Percentiles rank a stretch among this genome's conserved stretches.
These are phyloP conservation scores for Drosophila teissieri DNA, from an alignment of 1,140 invertebrate species.

Conservation along the genomic window DNA sequence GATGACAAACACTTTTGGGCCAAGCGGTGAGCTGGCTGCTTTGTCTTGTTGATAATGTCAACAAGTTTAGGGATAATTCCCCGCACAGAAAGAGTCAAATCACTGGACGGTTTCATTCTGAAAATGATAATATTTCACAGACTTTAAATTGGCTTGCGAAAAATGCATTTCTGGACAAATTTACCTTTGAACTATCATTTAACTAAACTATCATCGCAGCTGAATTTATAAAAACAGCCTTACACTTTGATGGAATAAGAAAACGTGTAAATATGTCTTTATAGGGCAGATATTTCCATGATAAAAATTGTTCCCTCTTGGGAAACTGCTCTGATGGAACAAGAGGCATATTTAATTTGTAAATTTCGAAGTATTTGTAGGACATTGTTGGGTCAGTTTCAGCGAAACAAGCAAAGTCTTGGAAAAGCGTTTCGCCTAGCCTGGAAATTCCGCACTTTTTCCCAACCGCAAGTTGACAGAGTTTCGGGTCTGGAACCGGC, in stretches of 20 bases:
- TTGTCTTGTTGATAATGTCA: slow-evolving; percentile 30
- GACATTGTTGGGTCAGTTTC: slow-evolving; percentile 12
- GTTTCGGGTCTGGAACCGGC: slow-evolving; percentile 16
- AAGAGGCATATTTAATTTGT: slow-evolving; percentile 8
- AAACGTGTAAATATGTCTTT: no score
- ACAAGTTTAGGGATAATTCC: slow-evolving; percentile 23
- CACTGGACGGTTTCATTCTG: neutral
- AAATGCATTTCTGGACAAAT: no score
- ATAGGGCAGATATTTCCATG: no score
- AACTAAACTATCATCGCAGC: no score
- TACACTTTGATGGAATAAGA: no score
- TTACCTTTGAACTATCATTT: no score
- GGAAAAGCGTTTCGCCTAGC: slow-evolving; percentile 4
- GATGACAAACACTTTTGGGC: slow-evolving; percentile 39
- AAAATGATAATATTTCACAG: neutral
- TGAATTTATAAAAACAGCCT: no score
- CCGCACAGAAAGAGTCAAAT: neutral
- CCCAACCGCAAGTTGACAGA: slow-evolving; percentile 45
- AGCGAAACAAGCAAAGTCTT: slow-evolving; percentile 5
- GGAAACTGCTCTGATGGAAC: no score
- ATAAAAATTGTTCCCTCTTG: no score
- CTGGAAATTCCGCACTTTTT: slow-evolving; percentile 24
- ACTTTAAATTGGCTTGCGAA: no score
- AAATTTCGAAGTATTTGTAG: slow-evolving; percentile 8
- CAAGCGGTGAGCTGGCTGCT: slow-evolving; percentile 12